Conservation (phyloP, 1,140 invertebrate species). For the Drosophila rufa region DNA sequence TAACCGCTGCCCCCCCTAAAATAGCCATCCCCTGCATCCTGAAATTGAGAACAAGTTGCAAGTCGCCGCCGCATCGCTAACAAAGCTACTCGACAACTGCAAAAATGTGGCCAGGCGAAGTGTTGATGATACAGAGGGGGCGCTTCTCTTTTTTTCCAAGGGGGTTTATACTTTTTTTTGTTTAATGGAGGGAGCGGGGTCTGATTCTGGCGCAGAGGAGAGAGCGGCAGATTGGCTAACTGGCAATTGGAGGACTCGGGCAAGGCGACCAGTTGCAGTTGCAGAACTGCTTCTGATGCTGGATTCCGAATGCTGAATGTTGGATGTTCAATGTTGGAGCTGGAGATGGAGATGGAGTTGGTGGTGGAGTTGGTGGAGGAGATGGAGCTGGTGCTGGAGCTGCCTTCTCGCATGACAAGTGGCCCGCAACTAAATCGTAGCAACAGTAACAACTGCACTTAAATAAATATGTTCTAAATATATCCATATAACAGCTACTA, state of each 20-base stretch:
- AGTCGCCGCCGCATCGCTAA: constrained; percentile 65
- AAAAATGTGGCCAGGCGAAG: constrained; percentile 66
- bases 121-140: constrained; percentile 35
- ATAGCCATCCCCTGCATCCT: constrained; percentile 24
- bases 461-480: background rate
- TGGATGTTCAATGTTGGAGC: constrained; percentile 25
- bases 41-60: constrained; percentile 63
- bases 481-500: too few species aligned
- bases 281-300: constrained; percentile 50
- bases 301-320: constrained; percentile 26
- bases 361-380: too few species aligned
- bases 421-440: constrained; percentile 59
- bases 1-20: background rate
- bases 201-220: constrained; percentile 10
- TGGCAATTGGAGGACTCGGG: constrained; percentile 65
- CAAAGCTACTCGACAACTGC: constrained; percentile 76
- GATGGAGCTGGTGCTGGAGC: constrained; percentile 1
- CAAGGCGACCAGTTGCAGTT: constrained; percentile 48
- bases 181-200: background rate
- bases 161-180: constrained; percentile 22
- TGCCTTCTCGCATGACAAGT: constrained; percentile 72
- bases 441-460: constrained; percentile 30
- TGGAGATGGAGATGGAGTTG: constrained; percentile 18
- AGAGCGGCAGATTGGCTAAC: constrained; percentile 49
- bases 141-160: constrained; percentile 25